phyloP scores from a whole-genome alignment of 2,797 vertebrate genomes.

The Yasuhikotakia modesta region DNA sequence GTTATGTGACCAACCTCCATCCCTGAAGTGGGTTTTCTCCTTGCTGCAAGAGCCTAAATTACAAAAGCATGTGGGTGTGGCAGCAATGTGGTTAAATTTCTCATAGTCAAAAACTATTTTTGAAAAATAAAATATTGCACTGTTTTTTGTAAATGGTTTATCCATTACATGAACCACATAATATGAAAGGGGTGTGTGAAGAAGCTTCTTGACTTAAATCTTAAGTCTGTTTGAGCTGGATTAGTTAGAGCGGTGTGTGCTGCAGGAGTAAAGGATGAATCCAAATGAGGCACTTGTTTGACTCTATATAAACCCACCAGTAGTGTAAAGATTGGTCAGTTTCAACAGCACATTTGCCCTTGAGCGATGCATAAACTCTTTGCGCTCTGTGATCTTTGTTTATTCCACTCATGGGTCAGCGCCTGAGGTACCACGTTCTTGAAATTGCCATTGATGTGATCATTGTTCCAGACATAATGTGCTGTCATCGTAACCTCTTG shows the following conservation, averaged over 20 bases:
- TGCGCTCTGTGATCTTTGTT: background rate
- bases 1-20: background rate
- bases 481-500: slow-evolving; percentile 12
- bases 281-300: background rate
- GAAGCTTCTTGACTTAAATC: background rate
- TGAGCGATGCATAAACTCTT: background rate
- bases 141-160: too few relatives aligned
- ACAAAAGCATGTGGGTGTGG: slow-evolving; percentile 7
- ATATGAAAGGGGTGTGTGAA: background rate
- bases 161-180: too few relatives aligned
- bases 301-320: background rate
- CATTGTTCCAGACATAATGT: slow-evolving; percentile 23
- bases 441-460: slow-evolving; percentile 16
- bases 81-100: background rate
- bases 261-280: slow-evolving; percentile 52
- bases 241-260: slow-evolving; percentile 53
- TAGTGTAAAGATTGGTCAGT: slow-evolving; percentile 8
- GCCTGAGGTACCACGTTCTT: background rate
- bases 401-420: background rate
- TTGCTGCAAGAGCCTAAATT: slow-evolving; percentile 1
- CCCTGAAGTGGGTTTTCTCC: slow-evolving; percentile 16
- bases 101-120: too few relatives aligned
- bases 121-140: too few relatives aligned
- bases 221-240: slow-evolving; percentile 41
- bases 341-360: background rate